A percentile compares a stretch with the other conserved stretches of the same genome.
phyloP scores from a whole-genome alignment of 2,888 invertebrate species.

The Saturnia japonica region DNA sequence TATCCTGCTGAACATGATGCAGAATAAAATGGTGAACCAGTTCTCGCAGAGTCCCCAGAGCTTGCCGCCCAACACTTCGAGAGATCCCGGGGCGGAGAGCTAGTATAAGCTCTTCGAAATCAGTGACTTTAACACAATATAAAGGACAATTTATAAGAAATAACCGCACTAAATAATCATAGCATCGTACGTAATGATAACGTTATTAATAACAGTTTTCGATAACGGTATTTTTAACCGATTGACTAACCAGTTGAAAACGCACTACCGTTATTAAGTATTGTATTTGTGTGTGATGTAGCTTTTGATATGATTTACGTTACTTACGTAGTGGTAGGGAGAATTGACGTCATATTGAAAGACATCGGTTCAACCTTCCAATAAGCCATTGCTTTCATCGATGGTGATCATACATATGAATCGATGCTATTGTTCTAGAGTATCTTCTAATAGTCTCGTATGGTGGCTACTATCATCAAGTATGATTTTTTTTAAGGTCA shows the following conservation, averaged over 20 bases:
- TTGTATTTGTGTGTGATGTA: neutral
- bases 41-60: slow-evolving; percentile 66
- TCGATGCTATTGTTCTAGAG: neutral
- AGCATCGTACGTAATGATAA: neutral
- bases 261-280: neutral
- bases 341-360: neutral
- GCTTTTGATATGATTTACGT: neutral
- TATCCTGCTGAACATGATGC: slow-evolving; percentile 82
- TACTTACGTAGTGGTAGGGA: neutral
- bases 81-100: slow-evolving; percentile 62
- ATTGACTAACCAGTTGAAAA: neutral
- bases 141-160: slow-evolving; percentile 19
- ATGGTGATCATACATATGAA: neutral
- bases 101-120: slow-evolving; percentile 49
- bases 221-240: neutral
- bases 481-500: neutral
- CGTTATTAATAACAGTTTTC: slow-evolving; percentile 13
- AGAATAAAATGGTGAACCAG: slow-evolving; percentile 74
- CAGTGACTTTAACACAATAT: neutral
- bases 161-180: slow-evolving; percentile 1
- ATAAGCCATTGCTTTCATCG: neutral
- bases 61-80: slow-evolving; percentile 55
- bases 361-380: neutral
- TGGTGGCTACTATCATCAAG: neutral
- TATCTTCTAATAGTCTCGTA: neutral